phyloP scores from a whole-genome alignment of 2,888 invertebrate genomes.

The Ormyrus pomaceus region DNA sequence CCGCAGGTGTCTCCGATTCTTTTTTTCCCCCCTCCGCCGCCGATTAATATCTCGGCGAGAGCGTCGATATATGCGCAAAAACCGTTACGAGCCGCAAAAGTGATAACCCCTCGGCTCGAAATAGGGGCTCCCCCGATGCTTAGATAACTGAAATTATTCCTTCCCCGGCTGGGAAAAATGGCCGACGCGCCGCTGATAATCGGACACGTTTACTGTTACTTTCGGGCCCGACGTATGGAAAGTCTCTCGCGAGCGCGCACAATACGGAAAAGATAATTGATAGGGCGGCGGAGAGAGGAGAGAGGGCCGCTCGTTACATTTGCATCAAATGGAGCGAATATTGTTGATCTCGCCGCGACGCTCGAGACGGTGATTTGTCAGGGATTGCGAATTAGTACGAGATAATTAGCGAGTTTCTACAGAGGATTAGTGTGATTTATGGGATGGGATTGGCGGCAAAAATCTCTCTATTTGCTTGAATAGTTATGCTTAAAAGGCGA shows the following conservation, averaged over 20 bases:
- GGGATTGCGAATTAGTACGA: neutral
- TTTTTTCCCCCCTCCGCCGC: neutral
- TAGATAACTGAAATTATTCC: slow-evolving; percentile 51
- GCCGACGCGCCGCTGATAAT: slow-evolving; percentile 15
- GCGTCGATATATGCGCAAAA: slow-evolving; percentile 6
- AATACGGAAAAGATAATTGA: slow-evolving; percentile 28
- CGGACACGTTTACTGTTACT: slow-evolving; percentile 37
- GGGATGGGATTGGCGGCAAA: too few species aligned
- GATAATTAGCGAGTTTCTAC: neutral
- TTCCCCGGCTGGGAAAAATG: slow-evolving; percentile 1
- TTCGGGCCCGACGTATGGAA: slow-evolving; percentile 9
- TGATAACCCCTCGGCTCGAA: slow-evolving; percentile 42
- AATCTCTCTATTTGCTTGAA: too few species aligned
- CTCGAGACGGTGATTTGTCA: slow-evolving; percentile 25
- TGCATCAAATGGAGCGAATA: too few species aligned
- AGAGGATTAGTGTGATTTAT: too few species aligned
- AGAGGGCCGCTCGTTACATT: neutral
- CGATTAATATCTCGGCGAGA: slow-evolving; percentile 41
- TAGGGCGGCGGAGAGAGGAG: neutral
- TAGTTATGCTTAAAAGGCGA: too few species aligned
- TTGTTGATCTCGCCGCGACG: neutral
- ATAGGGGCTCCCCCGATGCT: slow-evolving; percentile 13
- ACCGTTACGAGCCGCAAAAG: slow-evolving; percentile 49
- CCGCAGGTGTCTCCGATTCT: slow-evolving; percentile 28
- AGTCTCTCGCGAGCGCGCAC: neutral